Evolutionary conservation across 2,113 vertebrate species (phyloP).

Genomic region (Prinia subflava): DNA sequence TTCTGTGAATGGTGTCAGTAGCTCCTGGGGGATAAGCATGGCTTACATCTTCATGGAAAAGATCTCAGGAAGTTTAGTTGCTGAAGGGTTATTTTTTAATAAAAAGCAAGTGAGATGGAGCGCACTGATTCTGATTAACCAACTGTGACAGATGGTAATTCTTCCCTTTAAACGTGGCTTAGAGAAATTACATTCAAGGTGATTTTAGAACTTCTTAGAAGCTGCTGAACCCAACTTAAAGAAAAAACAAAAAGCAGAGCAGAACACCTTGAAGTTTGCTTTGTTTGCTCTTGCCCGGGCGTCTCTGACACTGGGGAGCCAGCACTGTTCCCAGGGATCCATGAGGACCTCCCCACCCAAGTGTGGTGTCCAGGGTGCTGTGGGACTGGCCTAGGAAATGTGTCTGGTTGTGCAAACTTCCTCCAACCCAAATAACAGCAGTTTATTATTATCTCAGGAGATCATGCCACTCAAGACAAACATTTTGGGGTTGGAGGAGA

Average conservation of each 20-base stretch:
- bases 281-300: background rate
- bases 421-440: background rate
- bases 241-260: background rate
- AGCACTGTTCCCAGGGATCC: background rate
- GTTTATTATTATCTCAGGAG: background rate
- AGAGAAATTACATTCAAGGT: conserved; percentile 49
- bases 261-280: background rate
- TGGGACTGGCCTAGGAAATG: background rate
- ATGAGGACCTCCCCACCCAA: background rate
- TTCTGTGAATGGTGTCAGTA: background rate
- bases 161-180: background rate
- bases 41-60: background rate
- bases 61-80: background rate
- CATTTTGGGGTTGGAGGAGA: background rate
- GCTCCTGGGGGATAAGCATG: background rate
- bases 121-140: background rate
- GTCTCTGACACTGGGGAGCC: fast-evolving
- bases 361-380: background rate
- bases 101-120: background rate
- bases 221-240: background rate
- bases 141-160: conserved; percentile 31
- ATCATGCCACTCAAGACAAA: background rate
- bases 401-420: background rate
- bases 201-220: conserved; percentile 4
- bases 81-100: conserved; percentile 11